Evolutionary conservation across 2,113 vertebrate genomes (phyloP).

Genomic region (Erythrolamprus reginae): DNA sequence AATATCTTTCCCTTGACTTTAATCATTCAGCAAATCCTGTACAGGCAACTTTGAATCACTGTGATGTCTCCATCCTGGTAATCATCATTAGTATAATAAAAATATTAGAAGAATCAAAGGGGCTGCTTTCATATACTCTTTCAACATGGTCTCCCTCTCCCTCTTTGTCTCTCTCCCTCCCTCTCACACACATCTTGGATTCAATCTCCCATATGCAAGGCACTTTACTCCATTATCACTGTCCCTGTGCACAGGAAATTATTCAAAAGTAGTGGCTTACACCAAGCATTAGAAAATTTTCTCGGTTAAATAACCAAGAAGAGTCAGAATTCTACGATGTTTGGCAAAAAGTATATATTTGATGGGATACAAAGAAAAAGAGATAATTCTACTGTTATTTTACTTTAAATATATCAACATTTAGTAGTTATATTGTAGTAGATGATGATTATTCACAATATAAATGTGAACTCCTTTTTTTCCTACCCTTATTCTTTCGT

Average conservation of each 20-base stretch:
- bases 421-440: too few relatives aligned
- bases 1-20: not conserved
- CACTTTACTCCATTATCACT: not conserved
- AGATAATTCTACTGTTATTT: too few relatives aligned
- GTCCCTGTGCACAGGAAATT: not conserved
- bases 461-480: too few relatives aligned
- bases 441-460: too few relatives aligned
- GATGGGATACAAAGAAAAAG: too few relatives aligned
- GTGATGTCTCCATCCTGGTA: not conserved
- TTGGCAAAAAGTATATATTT: too few relatives aligned
- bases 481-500: too few relatives aligned
- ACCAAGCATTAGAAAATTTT: not conserved
- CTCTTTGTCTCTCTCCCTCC: not conserved
- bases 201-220: not conserved
- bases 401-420: too few relatives aligned
- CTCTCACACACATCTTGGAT: conserved; percentile 22
- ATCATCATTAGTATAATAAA: not conserved
- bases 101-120: not conserved
- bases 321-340: too few relatives aligned
- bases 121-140: not conserved
- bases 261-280: not conserved
- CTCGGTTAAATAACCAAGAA: too few relatives aligned
- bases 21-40: not conserved
- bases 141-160: not conserved
- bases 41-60: not conserved